Percentiles rank a stretch among this genome's conserved stretches.
Conservation (phyloP, 30 jellyfish, hydroid and myxozoan species). For the Turritopsis dohrnii region DNA sequence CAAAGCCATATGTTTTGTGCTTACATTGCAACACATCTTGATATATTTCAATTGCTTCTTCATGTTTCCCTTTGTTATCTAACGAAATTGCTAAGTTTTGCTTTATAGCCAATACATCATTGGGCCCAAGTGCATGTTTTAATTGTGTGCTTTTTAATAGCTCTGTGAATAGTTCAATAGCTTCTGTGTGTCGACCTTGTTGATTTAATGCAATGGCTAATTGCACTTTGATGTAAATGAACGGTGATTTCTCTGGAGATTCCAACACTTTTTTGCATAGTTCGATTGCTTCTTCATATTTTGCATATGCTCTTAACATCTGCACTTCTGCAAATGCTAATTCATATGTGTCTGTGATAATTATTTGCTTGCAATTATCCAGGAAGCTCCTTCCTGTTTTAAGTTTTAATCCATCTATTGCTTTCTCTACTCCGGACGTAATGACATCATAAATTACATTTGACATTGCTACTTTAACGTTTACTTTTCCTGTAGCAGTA, state of each 20-base stretch:
- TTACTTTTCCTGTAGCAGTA: neutral
- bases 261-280: neutral
- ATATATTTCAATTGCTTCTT: constrained; percentile 5
- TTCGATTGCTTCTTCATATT: neutral
- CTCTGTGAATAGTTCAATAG: neutral
- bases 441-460: neutral
- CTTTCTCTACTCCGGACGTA: neutral
- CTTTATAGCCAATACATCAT: neutral
- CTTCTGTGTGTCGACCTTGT: neutral
- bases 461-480: neutral
- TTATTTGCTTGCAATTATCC: neutral
- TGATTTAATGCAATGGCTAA: neutral
- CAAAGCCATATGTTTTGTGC: neutral
- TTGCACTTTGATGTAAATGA: neutral
- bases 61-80: neutral
- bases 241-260: neutral
- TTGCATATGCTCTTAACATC: neutral
- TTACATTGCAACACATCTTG: neutral
- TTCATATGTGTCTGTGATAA: neutral
- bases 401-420: neutral
- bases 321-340: neutral
- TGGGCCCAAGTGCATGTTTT: neutral
- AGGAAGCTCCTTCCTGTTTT: neutral
- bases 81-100: neutral
- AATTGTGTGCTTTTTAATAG: neutral